Evolutionary conservation across 1,140 invertebrate species (phyloP).

Genomic region (Habropoda laboriosa): DNA sequence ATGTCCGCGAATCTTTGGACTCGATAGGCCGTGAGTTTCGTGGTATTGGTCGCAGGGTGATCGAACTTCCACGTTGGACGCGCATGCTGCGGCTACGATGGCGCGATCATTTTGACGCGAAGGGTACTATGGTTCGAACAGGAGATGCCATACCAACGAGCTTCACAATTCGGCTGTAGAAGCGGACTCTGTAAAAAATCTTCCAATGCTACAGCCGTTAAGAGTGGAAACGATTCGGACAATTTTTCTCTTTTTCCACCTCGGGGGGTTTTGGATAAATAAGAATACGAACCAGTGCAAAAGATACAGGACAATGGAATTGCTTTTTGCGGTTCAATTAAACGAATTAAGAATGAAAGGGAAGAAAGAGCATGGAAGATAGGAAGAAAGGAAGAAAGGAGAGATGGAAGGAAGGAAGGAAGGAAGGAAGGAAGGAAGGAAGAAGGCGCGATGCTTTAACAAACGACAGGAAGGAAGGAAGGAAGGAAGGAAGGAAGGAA

Average conservation of each 20-base stretch:
- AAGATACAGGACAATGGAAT: too few species aligned
- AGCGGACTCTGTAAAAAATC: slow-evolving; percentile 30
- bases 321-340: slow-evolving; percentile 49
- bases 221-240: too few species aligned
- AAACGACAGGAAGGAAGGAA: slow-evolving; percentile 38
- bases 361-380: too few species aligned
- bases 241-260: too few species aligned
- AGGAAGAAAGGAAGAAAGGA: slow-evolving; percentile 1
- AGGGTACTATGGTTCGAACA: too few species aligned
- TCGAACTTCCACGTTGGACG: slow-evolving; percentile 54
- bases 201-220: too few species aligned
- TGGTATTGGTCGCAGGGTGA: slow-evolving; percentile 50
- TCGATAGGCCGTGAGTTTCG: slow-evolving; percentile 46
- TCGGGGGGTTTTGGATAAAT: too few species aligned
- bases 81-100: slow-evolving; percentile 16
- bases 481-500: too few species aligned
- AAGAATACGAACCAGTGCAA: too few species aligned
- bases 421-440: too few species aligned
- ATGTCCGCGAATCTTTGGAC: slow-evolving; percentile 48
- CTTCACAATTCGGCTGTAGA: slow-evolving; percentile 27
- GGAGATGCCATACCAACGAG: too few species aligned
- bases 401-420: slow-evolving; percentile 35
- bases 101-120: neutral
- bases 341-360: too few species aligned
- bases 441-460: slow-evolving; percentile 63